These are phyloP conservation scores for Catalaphyllia jardinei DNA, from an alignment of 64 coral and sea anemone species.

Conservation along the genomic window DNA sequence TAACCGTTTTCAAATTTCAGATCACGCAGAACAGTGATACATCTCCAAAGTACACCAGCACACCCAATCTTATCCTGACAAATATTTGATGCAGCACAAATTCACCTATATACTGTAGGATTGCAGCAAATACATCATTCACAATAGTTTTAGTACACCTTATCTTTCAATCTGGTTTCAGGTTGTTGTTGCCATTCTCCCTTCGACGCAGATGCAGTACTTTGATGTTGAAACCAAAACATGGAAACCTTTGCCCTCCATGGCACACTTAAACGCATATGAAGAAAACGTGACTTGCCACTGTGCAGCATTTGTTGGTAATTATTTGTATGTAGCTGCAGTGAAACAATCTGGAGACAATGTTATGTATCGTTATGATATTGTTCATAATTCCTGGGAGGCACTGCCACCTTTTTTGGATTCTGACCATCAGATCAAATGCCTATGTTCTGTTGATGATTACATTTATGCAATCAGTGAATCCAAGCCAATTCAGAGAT, in stretches of 20 bases:
- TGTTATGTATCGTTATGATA: not conserved
- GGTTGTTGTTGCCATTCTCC: not conserved
- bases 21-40: too few relatives aligned
- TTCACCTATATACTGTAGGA: too few relatives aligned
- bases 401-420: not conserved
- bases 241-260: not conserved
- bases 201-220: not conserved
- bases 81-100: too few relatives aligned
- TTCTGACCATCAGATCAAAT: not conserved
- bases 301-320: not conserved
- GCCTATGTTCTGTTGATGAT: not conserved
- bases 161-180: not conserved
- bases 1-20: too few relatives aligned
- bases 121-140: too few relatives aligned
- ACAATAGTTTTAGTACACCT: too few relatives aligned
- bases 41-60: too few relatives aligned
- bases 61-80: not conserved
- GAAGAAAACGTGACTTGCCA: not conserved
- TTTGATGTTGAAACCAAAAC: conserved; percentile 22
- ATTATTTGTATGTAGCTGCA: conserved; percentile 10
- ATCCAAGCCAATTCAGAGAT: not conserved
- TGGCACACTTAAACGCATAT: not conserved
- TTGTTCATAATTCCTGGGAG: not conserved
- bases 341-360: too few relatives aligned
- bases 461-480: conserved; percentile 13